Base-by-base conservation (phyloP, 2,113 vertebrate genomes). In the Leuciscus idus region DNA sequence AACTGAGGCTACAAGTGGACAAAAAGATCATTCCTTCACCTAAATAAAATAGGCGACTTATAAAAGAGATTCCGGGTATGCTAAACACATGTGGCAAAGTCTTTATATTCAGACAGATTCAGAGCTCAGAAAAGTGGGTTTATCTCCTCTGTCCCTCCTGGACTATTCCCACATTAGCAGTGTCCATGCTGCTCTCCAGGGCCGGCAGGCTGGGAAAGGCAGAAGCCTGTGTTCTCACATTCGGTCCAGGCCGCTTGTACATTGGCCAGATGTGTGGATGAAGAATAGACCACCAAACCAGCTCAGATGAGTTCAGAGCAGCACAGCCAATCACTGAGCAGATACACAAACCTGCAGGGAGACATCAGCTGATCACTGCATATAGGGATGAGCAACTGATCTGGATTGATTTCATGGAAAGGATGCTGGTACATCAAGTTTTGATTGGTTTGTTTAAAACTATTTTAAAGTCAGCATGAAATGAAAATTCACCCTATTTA, bases 171-270 rank as follows among this genome's bases (percentile, higher is more conserved):
- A 95, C 95, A 94, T 93, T 89, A 90, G 83, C 50, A 80, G 74
- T 84, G 79, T 92, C 89, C 89, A 59, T 70, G 90, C 87, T 88
- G 92, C 93, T 94, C 94, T 93, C 91, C 85, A 92, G 93, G 93
- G 93, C 90, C 89, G 11, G 61, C 91, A 91, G 91, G 94, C 93
- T 96, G 95, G 95, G 95, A 95, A 96, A 94, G 52, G 84, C 93
- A 87, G 85, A 61, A 89, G 87, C 91, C 89, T 91, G 91, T 90
- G 90, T 96, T 96, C 95, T 96, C 95, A 95, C 93, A 94, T 92
- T 91, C 91, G 88, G 90, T 90, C 88, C 87, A 86, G 90, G 83
- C 88, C 84, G 77, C 62, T 86, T 89, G 81, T 89, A 90, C 30
- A 62, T 66, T 85, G 86, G 64, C 83, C 81, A 86, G 87, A 90